phyloP scores from a whole-genome alignment of 2,888 invertebrate genomes.

The Spialia ferax region DNA sequence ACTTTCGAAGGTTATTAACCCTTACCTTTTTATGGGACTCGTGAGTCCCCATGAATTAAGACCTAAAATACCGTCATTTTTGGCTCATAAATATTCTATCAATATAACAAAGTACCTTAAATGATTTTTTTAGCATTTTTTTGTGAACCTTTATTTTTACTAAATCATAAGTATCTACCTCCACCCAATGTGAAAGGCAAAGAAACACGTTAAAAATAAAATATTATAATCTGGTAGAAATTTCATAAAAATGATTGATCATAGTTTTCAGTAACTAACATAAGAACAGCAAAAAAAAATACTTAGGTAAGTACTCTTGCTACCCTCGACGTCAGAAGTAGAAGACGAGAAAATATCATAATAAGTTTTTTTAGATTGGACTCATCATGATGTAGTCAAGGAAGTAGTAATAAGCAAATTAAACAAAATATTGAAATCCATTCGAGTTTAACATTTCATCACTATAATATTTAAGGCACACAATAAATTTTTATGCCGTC shows the following conservation, averaged over 20 bases:
- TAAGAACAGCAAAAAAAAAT: no score
- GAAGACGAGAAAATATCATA: no score
- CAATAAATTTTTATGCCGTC: background rate
- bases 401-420: background rate
- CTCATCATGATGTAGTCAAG: background rate
- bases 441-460: background rate
- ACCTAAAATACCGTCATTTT: background rate
- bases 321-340: no score
- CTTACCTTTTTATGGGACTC: constrained; percentile 7
- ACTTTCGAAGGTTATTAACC: constrained; percentile 15
- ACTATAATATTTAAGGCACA: background rate
- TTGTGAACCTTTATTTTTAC: no score
- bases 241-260: no score
- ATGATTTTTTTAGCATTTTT: background rate
- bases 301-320: no score
- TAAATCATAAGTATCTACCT: no score
- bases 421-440: background rate
- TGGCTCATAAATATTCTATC: background rate
- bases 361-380: no score
- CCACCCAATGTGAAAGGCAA: no score
- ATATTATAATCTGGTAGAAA: no score
- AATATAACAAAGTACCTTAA: background rate
- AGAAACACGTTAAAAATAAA: no score
- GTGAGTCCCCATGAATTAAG: background rate
- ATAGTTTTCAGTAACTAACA: no score